These are phyloP conservation scores for Neosalanx taihuensis DNA, from an alignment of 2,797 vertebrate genomes.

Conservation along the genomic window DNA sequence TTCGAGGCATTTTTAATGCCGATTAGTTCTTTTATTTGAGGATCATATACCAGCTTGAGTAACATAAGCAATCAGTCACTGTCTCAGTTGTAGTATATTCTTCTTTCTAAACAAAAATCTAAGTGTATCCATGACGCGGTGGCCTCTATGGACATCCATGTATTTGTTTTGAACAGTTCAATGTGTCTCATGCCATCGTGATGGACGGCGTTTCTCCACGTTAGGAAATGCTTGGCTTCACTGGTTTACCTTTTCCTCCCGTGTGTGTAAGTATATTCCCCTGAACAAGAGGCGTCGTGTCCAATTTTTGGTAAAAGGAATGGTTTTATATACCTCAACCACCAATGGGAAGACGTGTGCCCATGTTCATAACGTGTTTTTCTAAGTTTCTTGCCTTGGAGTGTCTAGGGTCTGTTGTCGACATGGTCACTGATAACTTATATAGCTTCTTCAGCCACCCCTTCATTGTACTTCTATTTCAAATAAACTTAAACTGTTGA, in stretches of 20 bases:
- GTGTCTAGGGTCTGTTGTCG: slow-evolving; percentile 69
- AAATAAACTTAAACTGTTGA: slow-evolving; percentile 76
- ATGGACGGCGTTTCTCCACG: slow-evolving; percentile 27
- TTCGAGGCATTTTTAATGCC: slow-evolving; percentile 44
- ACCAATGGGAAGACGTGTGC: slow-evolving; percentile 46
- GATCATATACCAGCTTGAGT: slow-evolving; percentile 49
- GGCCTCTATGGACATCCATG: slow-evolving; percentile 28
- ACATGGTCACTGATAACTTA: slow-evolving; percentile 72
- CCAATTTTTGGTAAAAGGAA: slow-evolving; percentile 41
- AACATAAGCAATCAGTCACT: slow-evolving; percentile 50
- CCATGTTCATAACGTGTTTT: slow-evolving; percentile 70
- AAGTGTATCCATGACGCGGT: slow-evolving; percentile 41
- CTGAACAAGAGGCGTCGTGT: slow-evolving; percentile 64
- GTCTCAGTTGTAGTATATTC: slow-evolving; percentile 19
- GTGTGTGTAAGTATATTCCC: slow-evolving; percentile 63
- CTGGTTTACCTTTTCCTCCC: slow-evolving; percentile 54
- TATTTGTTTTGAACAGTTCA: slow-evolving; percentile 21
- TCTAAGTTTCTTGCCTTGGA: slow-evolving; percentile 65
- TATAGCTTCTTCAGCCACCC: slow-evolving; percentile 73
- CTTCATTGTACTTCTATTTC: slow-evolving; percentile 77
- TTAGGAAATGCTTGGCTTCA: slow-evolving; percentile 47
- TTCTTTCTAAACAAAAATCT: slow-evolving; percentile 40
- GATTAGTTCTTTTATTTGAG: slow-evolving; percentile 1
- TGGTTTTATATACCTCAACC: slow-evolving; percentile 67
- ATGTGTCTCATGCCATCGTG: slow-evolving; percentile 53